Evolutionary conservation across 2,888 invertebrate genomes (phyloP).

Genomic region (Euzetes globulus): DNA sequence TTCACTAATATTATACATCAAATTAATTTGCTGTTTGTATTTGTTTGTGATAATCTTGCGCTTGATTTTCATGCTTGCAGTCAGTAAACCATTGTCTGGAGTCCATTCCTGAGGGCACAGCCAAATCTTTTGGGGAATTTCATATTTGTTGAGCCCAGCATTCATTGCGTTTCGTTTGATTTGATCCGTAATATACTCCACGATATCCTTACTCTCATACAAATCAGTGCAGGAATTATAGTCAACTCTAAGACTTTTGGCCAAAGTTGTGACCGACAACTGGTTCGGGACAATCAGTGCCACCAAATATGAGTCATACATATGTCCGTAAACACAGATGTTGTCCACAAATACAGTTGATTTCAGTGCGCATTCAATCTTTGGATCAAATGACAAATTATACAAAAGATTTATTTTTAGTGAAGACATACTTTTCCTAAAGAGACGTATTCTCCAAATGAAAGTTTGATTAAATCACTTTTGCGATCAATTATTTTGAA

Average conservation of each 20-base stretch:
- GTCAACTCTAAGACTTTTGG: conserved; percentile 33
- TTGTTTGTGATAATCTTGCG: conserved; percentile 50
- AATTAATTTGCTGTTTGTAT: conserved; percentile 48
- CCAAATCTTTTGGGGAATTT: conserved; percentile 50
- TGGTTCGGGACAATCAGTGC: conserved; percentile 76
- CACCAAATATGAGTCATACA: conserved; percentile 72
- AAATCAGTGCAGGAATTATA: neutral
- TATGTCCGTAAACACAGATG: conserved; percentile 92
- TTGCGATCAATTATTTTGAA: conserved; percentile 70
- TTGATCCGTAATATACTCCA: neutral
- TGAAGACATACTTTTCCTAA: conserved; percentile 67
- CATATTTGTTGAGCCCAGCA: conserved; percentile 40
- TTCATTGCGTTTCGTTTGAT: neutral
- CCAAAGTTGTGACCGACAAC: conserved; percentile 32
- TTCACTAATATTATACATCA: conserved; percentile 45
- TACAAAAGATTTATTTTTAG: neutral
- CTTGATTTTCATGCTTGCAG: conserved; percentile 54
- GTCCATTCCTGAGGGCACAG: conserved; percentile 52
- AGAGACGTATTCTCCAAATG: conserved; percentile 96
- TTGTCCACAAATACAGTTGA: conserved; percentile 91
- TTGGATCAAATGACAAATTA: neutral
- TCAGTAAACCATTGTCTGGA: conserved; percentile 53
- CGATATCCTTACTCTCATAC: neutral
- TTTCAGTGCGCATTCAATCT: conserved; percentile 75
- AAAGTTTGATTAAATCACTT: conserved; percentile 90